Evolutionary conservation across 2,113 vertebrate genomes (phyloP).

Genomic region (Peromyscus maniculatus): DNA sequence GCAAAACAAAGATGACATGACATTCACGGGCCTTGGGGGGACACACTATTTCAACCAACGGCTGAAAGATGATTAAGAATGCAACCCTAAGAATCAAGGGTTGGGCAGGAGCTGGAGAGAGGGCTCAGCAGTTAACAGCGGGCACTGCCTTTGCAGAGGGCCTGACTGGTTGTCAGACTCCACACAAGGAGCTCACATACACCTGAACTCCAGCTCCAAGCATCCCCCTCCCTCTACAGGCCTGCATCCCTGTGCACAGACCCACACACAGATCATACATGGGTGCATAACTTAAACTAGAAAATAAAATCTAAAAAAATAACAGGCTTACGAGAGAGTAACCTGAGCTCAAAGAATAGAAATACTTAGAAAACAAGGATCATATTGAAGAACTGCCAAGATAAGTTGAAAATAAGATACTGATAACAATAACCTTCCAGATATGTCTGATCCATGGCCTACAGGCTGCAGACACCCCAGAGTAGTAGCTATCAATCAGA

Average conservation of each 20-base stretch:
- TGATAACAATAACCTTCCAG: not conserved
- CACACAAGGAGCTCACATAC: not conserved
- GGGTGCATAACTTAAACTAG: not conserved
- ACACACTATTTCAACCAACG: not conserved
- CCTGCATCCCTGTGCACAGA: not conserved
- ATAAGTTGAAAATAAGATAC: not conserved
- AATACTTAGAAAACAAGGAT: not conserved
- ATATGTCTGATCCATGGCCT: not conserved
- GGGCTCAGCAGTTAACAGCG: not conserved
- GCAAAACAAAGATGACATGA: not conserved
- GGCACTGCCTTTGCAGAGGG: not conserved
- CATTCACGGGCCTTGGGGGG: not conserved
- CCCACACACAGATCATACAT: not conserved
- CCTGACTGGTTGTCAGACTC: not conserved
- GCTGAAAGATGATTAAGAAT: constrained; percentile 1
- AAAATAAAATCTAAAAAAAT: not conserved
- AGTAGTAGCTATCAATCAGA: not conserved
- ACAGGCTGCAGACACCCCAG: not conserved
- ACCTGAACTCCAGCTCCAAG: not conserved
- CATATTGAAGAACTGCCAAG: not conserved
- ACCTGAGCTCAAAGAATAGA: not conserved
- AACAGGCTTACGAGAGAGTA: not conserved
- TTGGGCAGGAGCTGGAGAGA: not conserved
- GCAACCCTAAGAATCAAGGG: not conserved
- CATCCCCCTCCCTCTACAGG: not conserved